Base-by-base conservation (phyloP, 2,797 vertebrate species). In the Myotis daubentonii region DNA sequence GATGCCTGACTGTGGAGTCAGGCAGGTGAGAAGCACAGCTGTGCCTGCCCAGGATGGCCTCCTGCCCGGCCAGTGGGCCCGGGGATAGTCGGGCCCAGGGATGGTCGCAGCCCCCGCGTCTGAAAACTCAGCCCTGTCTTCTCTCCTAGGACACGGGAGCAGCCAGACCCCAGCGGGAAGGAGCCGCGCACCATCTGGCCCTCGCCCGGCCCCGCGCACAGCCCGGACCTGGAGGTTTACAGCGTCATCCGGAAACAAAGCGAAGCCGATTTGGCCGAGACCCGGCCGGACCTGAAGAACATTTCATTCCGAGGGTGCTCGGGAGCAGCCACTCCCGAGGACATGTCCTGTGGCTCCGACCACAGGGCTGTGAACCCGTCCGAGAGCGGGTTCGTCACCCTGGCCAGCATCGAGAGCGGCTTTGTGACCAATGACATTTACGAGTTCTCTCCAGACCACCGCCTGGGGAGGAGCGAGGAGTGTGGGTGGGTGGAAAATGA, bases 401-500 rank as follows among this genome's bases (percentile, higher is more conserved):
- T 99, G 79, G 99, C 98, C 72, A 99, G 99, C 97, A 97, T 98
- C 0, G 99, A 99, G 94, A 99, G 98, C 0, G 99, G 99, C 88
- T 99, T 99, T 94, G 99, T 99, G 92, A 99, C 98, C 95, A 99
- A 99, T 33, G 99, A 99, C 96, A 99, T 99, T 87, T 99, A 99
- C 19, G 99, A 99, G 97, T 98, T 98, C 91, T 99, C 98, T 78
- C 97, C 88, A 2, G 82, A 98, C 36, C 98, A 98, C 41, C 98
- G 75, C 12, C 97, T 97, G 30, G 98, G 98, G 94, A 99, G 98
- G 97, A 98, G 98, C 98, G 98, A 98, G 68, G 99, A 99, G 86
- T 98, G 98, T 0, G 98, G 98, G 68, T 99, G 99, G 99, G 99
- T 99, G 87, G 98, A 99, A 89, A 99, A 99, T 47, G 98, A 99